These are phyloP conservation scores for Drosophila yooni DNA, from an alignment of 2,888 invertebrate genomes.

Conservation along the genomic window DNA sequence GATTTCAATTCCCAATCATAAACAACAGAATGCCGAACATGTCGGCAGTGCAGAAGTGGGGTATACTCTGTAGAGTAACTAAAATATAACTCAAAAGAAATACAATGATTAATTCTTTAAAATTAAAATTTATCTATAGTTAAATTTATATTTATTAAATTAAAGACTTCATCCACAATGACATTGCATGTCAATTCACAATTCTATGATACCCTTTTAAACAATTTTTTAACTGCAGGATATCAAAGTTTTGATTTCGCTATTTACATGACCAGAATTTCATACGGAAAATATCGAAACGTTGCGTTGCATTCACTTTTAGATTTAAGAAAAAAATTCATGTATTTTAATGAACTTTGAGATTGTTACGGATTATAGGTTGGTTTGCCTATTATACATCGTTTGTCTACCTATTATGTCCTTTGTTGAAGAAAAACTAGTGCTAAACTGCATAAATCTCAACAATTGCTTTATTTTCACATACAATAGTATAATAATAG, in stretches of 20 bases:
- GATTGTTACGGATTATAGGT: neutral
- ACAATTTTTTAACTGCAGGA: neutral
- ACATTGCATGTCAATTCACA: neutral
- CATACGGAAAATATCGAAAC: neutral
- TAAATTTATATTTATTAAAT: neutral
- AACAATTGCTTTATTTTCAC: neutral
- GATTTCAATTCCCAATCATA: conserved; percentile 29
- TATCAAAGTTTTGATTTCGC: conserved; percentile 4
- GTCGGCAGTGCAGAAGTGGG: neutral
- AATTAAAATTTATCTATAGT: neutral
- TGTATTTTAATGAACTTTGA: neutral
- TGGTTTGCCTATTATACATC: neutral
- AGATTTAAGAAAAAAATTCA: neutral
- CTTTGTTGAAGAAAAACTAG: neutral
- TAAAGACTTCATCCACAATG: neutral
- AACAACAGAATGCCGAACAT: neutral
- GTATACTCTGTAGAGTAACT: neutral
- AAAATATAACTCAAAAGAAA: neutral
- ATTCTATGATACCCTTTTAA: neutral
- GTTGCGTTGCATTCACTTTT: neutral
- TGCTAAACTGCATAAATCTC: neutral
- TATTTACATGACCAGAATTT: conserved; percentile 10
- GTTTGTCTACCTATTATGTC: neutral
- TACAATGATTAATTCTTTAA: neutral
- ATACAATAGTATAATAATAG: neutral